phyloP scores from a whole-genome alignment of 2,113 vertebrate genomes.

The Megaleporinus macrocephalus region DNA sequence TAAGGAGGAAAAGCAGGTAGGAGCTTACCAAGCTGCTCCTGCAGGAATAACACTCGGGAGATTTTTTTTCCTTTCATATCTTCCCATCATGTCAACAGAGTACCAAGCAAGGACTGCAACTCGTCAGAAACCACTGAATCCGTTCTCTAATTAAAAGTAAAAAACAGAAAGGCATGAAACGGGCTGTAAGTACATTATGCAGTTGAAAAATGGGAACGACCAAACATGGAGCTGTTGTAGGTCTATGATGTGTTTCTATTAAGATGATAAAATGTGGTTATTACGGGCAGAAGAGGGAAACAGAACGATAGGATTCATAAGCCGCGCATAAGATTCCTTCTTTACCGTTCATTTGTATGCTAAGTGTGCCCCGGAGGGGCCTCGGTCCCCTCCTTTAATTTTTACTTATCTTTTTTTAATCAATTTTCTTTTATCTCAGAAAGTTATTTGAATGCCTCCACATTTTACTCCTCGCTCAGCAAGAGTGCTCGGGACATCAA shows the following conservation, averaged over 20 bases:
- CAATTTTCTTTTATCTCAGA: slow-evolving; percentile 57
- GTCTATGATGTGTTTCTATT: not conserved
- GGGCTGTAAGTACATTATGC: not conserved
- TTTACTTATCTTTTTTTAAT: slow-evolving; percentile 57
- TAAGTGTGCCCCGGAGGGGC: slow-evolving; percentile 52
- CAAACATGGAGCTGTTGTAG: not conserved
- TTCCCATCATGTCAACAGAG: not conserved
- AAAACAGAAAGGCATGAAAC: not conserved
- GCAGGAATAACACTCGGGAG: not conserved
- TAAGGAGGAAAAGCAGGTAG: not conserved
- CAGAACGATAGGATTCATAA: slow-evolving; percentile 4
- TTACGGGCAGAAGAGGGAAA: not conserved
- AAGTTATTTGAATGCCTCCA: slow-evolving; percentile 59
- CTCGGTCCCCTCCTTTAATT: slow-evolving; percentile 51
- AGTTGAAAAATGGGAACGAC: not conserved
- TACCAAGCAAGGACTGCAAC: not conserved
- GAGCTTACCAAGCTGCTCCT: not conserved
- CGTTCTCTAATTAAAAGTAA: not conserved
- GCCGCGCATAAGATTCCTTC: not conserved
- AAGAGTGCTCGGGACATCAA: slow-evolving; percentile 58
- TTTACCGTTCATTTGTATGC: slow-evolving; percentile 50
- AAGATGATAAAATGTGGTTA: not conserved
- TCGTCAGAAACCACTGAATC: slow-evolving; percentile 6
- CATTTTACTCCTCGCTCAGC: slow-evolving; percentile 58
- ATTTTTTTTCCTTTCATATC: slow-evolving; percentile 2